Evolutionary conservation across 2,113 vertebrate species (phyloP).

Genomic region (Reinhardtius hippoglossoides): DNA sequence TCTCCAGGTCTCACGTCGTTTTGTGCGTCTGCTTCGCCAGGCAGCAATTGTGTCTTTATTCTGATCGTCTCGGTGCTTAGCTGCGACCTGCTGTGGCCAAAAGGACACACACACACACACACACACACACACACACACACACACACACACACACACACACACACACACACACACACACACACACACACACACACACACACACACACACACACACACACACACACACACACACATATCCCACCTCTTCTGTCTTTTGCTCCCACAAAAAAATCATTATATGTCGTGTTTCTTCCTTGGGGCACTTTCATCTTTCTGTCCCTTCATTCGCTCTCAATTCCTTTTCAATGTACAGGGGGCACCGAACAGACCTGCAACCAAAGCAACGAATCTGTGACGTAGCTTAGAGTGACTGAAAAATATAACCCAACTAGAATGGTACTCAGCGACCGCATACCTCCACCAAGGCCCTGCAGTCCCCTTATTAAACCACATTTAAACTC

Average conservation of each 20-base stretch:
- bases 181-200: neutral
- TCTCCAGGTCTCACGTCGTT: slow-evolving; percentile 50
- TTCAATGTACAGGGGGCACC: no score
- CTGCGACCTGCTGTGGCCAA: slow-evolving; percentile 25
- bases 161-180: neutral
- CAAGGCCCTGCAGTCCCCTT: no score
- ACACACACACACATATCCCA: neutral
- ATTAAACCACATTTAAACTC: no score
- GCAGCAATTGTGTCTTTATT: slow-evolving; percentile 36
- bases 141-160: neutral
- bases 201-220: neutral
- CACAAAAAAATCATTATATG: neutral
- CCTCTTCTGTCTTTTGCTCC: neutral
- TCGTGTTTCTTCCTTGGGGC: neutral
- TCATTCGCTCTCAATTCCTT: neutral
- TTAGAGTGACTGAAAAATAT: no score
- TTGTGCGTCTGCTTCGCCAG: slow-evolving; percentile 53
- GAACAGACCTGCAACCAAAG: no score
- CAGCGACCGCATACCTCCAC: no score
- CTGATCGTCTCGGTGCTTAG: slow-evolving; percentile 36
- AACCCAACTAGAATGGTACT: no score
- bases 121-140: neutral
- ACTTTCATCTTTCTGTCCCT: neutral
- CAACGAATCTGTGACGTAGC: no score
- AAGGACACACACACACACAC: neutral